Evolutionary conservation across 2,888 invertebrate species (phyloP), one percentile per base, ranked within the genome.

Genomic region (Himalopsyche tibetana): DNA sequence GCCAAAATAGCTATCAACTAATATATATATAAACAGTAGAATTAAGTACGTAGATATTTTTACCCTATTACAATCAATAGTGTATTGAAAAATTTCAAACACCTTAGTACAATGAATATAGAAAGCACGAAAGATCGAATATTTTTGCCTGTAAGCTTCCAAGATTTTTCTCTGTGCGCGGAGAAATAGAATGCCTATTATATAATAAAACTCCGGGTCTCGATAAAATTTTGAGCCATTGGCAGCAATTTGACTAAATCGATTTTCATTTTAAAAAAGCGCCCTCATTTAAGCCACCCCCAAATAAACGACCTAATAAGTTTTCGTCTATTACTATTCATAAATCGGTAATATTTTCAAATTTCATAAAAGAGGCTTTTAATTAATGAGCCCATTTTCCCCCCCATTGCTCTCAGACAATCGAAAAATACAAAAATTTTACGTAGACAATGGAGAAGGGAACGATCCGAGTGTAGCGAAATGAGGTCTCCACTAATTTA

Each of bases 301-400:
- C 74, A 74, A 36, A 74, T 36, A 74, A 74, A 74, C 74, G 74
- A 74, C 36, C 74, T 12, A 74, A 74, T 74, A 74, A 74, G 74
- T 74, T 74, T 36, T 28, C 74, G 19, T 74, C 74, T 74, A 36
- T 36, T 74, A 74, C 74, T 74, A 74, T 74, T 74, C 74, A 74
- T 74, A 74, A 74, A 74, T 74, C 74, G 74, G 74, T 74, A 74
- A 74, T 74, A 74, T 74, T 80, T 80, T 80, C 28, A 80, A 74
- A 74, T 74, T 74, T 36, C 38, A 74, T 74, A 74, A 74, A 74
- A 36, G 74, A 74, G 84, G 55, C 63, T 84, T 87, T 85, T 88
- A 88, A 88, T 87, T 87, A 88, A 88, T 88, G 86, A 82, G 84
- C 56, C 85, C 85, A 87, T 88, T 88, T 88, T 87, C 87, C 86